Evolutionary conservation across 2,888 invertebrate species (phyloP).

Genomic region (Dasysyrphus albostriatus): DNA sequence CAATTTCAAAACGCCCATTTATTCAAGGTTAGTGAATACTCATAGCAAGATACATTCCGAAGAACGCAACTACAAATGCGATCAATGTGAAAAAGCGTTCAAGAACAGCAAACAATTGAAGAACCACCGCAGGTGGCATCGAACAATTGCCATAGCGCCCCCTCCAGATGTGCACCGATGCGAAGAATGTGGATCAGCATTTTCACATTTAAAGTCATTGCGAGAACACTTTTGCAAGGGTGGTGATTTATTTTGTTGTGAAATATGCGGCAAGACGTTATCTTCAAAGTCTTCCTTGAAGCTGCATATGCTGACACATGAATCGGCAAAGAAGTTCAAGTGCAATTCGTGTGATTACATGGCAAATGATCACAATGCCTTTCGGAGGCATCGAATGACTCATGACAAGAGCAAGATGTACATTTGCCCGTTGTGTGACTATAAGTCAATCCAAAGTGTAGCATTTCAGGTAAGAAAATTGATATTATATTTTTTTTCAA

Average conservation of each 20-base stretch:
- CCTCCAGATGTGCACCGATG: constrained; percentile 82
- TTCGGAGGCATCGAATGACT: constrained; percentile 89
- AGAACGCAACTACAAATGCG: constrained; percentile 86
- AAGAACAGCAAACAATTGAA: constrained; percentile 91
- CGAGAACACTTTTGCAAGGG: constrained; percentile 85
- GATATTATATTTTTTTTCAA: not conserved
- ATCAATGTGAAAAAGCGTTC: constrained; percentile 90
- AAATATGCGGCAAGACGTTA: constrained; percentile 80
- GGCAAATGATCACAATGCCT: constrained; percentile 92
- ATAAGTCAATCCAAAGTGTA: constrained; percentile 92
- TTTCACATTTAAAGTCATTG: constrained; percentile 83
- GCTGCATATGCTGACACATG: constrained; percentile 84
- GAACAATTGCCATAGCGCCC: constrained; percentile 78
- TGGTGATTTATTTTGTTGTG: constrained; percentile 85
- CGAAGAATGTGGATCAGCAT: constrained; percentile 81
- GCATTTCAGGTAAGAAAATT: constrained; percentile 86
- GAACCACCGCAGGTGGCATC: constrained; percentile 89
- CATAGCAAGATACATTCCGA: constrained; percentile 91
- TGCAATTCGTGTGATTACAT: constrained; percentile 90
- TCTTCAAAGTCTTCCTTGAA: constrained; percentile 85
- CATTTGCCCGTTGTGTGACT: constrained; percentile 91
- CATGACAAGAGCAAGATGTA: constrained; percentile 91
- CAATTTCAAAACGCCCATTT: constrained; percentile 89
- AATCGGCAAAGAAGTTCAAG: constrained; percentile 85
- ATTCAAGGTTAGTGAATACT: constrained; percentile 88